These are phyloP conservation scores for Pampus argenteus DNA, from an alignment of 2,797 vertebrate species.

Conservation along the genomic window DNA sequence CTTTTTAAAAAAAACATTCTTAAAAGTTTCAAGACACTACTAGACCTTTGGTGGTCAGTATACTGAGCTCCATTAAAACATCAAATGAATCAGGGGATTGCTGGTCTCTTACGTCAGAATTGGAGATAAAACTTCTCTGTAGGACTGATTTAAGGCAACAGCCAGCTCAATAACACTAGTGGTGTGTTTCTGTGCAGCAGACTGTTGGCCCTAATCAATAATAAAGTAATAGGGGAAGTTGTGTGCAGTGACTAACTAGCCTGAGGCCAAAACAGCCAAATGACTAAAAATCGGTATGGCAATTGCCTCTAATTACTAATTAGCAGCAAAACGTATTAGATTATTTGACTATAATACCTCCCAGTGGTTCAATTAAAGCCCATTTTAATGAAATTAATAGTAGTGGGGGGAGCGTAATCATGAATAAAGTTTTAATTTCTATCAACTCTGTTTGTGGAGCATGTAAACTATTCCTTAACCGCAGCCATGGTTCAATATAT, in stretches of 20 bases:
- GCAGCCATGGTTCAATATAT: constrained; percentile 18
- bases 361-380: constrained; percentile 65
- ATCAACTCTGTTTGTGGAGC: constrained; percentile 41
- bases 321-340: constrained; percentile 57
- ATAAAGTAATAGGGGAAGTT: constrained; percentile 64
- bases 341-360: constrained; percentile 52
- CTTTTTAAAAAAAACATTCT: constrained; percentile 17
- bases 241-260: constrained; percentile 63
- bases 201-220: constrained; percentile 64
- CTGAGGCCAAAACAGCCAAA: constrained; percentile 62
- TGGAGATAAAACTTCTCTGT: constrained; percentile 54
- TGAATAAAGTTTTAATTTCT: constrained; percentile 59
- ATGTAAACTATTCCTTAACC: constrained; percentile 19
- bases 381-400: constrained; percentile 64
- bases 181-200: constrained; percentile 44
- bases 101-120: constrained; percentile 72
- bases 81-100: constrained; percentile 62
- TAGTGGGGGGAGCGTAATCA: constrained; percentile 9
- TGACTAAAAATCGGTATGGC: constrained; percentile 62
- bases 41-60: constrained; percentile 27
- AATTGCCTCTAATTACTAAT: constrained; percentile 78
- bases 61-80: constrained; percentile 53
- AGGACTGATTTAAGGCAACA: constrained; percentile 60
- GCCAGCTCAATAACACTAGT: constrained; percentile 33
- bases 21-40: constrained; percentile 25